These are phyloP conservation scores for Hydrolagus colliei DNA, from an alignment of 2,797 vertebrate species.

Conservation along the genomic window DNA sequence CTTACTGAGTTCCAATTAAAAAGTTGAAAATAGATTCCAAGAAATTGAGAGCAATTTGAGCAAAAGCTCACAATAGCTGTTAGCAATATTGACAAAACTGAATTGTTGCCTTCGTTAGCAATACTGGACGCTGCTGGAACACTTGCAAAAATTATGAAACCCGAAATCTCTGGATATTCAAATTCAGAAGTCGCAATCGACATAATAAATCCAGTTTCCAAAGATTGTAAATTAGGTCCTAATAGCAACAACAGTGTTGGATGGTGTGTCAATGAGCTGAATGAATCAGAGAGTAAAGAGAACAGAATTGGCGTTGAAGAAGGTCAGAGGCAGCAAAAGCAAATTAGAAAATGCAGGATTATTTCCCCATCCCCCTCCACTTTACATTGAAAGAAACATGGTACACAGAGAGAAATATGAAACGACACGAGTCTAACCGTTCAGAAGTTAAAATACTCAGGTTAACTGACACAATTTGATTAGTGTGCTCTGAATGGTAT, in stretches of 20 bases:
- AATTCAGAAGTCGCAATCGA: no score
- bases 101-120: no score
- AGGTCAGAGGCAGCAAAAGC: not conserved
- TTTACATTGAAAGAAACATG: constrained; percentile 22
- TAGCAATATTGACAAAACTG: no score
- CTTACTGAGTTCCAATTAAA: no score
- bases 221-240: not conserved
- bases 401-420: constrained; percentile 31
- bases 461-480: constrained; percentile 29
- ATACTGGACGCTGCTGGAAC: no score
- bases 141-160: no score
- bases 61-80: no score
- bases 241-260: not conserved
- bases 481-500: constrained; percentile 25
- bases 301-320: not conserved
- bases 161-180: no score
- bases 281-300: not conserved
- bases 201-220: no score
- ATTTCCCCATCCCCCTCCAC: not conserved
- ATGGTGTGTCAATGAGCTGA: not conserved
- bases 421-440: constrained; percentile 15
- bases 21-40: no score
- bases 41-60: no score
- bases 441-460: constrained; percentile 25
- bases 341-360: constrained; percentile 9